These are phyloP conservation scores for Drosophila azteca DNA, from an alignment of 1,140 invertebrate species.

Conservation along the genomic window DNA sequence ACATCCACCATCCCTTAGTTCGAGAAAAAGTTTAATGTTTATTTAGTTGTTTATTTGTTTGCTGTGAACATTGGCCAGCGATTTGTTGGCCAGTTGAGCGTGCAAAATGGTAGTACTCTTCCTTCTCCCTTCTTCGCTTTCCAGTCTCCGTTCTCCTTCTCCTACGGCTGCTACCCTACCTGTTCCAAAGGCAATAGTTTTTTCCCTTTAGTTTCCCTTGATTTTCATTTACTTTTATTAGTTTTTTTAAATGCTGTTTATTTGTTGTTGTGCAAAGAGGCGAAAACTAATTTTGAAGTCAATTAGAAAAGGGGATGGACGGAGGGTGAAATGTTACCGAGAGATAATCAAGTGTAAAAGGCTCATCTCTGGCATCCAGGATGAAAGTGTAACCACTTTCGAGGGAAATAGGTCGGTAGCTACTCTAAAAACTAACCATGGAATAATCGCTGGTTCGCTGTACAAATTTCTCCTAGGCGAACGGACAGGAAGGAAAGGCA, in stretches of 20 bases:
- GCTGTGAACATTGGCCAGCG: slow-evolving; percentile 32
- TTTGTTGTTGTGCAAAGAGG: slow-evolving; percentile 45
- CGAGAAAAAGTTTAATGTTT: slow-evolving; percentile 62
- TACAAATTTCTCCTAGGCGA: too few relatives aligned
- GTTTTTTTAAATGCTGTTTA: slow-evolving; percentile 17
- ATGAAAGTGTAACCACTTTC: too few relatives aligned
- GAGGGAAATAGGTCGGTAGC: too few relatives aligned
- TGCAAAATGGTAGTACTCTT: slow-evolving; percentile 17
- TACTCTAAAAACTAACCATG: too few relatives aligned
- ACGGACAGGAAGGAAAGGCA: too few relatives aligned
- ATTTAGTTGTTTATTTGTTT: slow-evolving; percentile 63
- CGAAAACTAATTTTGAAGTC: slow-evolving; percentile 75
- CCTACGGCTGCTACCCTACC: background rate
- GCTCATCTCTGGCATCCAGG: too few relatives aligned
- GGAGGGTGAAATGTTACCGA: slow-evolving; percentile 6
- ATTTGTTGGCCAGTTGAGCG: slow-evolving; percentile 69
- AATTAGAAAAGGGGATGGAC: slow-evolving; percentile 61
- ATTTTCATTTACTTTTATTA: slow-evolving; percentile 25
- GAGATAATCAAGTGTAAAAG: slow-evolving; percentile 10
- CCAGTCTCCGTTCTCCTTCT: too few relatives aligned
- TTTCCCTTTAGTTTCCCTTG: slow-evolving; percentile 12
- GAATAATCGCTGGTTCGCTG: too few relatives aligned
- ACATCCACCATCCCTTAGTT: slow-evolving; percentile 14
- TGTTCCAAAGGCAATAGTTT: slow-evolving; percentile 18
- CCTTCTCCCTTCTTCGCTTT: background rate